Base-by-base conservation (phyloP, 2,113 vertebrate species). In the Neolamprologus modestus region DNA sequence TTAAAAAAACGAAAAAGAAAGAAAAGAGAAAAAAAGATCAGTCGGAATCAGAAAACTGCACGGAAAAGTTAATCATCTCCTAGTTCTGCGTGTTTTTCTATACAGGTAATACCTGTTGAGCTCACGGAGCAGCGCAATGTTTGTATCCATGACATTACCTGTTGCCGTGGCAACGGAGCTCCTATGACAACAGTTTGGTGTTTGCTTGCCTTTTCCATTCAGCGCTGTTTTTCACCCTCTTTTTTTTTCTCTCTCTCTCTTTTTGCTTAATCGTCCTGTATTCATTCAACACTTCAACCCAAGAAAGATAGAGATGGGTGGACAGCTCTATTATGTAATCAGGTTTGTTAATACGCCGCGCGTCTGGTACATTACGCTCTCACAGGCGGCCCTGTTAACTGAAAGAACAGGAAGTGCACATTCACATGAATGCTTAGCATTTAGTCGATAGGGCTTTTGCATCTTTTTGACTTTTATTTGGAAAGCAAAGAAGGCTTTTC, bases 11-110 rank as follows among this genome's bases (percentile, higher is more conserved):
- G 0, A 83, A n/a, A n/a, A 21, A n/a, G 31, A 66, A 37, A 37
- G 59, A 45, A 63, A 78, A 86, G 33, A 21, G 54, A 4, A 53
- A 71, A 78, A 13, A 57, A 88, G 26, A 82, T 63, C 40, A 40
- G 28, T 83, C 26, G 16, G 26, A 24, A 86, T 86, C 50, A 5
- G 47, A 76, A 50, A 63, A 9, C 13, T 45, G 47, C 52, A 47
- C 89, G 91, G 91, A 93, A 91, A 91, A 85, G 87, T 93, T 91
- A 79, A 92, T 84, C 42, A 91, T 89, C 54, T 3, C 19, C 84
- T 47, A 1, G 84, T 59, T 17, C 1, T 45, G 61, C 85, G 42
- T 79, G 85, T 84, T 84, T 86, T 85, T 71, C 85, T 78, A 82
- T 50, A 16, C 88, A 89, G 82, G 85, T 89, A 76, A 73, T 66